Conservation (phyloP, 2,113 vertebrate genomes). For the Campylorhamphus procurvoides region DNA sequence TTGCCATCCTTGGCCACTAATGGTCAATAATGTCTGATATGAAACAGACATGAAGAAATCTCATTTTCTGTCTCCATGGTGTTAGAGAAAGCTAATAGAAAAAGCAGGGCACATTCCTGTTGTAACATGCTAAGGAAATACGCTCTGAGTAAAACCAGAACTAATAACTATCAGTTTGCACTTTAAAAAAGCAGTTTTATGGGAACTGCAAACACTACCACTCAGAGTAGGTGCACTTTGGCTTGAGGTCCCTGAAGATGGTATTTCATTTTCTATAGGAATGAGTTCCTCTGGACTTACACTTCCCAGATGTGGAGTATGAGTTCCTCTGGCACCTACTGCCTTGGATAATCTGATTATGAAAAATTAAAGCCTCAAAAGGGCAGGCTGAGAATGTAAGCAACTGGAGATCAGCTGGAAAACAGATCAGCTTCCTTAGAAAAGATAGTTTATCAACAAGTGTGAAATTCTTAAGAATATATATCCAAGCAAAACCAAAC, state of each 20-base stretch:
- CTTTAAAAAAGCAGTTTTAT: not conserved
- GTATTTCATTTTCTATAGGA: not conserved
- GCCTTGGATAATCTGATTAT: not conserved
- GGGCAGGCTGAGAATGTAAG: not conserved
- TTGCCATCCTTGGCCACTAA: not conserved
- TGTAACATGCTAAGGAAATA: not conserved
- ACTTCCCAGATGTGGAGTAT: not conserved
- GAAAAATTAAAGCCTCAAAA: not conserved
- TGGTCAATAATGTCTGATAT: not conserved
- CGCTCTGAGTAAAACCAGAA: not conserved
- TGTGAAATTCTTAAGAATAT: not conserved
- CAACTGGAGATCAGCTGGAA: not conserved
- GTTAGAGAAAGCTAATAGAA: not conserved
- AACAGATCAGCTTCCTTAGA: not conserved
- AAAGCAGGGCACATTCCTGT: not conserved
- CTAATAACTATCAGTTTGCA: not conserved
- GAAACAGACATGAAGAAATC: not conserved
- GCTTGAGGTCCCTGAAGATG: not conserved
- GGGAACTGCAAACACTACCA: not conserved
- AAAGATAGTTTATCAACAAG: not conserved
- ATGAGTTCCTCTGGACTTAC: accelerated
- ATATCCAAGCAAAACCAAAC: not conserved
- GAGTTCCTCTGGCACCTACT: not conserved
- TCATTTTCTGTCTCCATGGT: not conserved
- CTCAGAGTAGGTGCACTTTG: not conserved